phyloP scores from a whole-genome alignment of 2,888 invertebrate species.

The Invenusta paracnida region DNA sequence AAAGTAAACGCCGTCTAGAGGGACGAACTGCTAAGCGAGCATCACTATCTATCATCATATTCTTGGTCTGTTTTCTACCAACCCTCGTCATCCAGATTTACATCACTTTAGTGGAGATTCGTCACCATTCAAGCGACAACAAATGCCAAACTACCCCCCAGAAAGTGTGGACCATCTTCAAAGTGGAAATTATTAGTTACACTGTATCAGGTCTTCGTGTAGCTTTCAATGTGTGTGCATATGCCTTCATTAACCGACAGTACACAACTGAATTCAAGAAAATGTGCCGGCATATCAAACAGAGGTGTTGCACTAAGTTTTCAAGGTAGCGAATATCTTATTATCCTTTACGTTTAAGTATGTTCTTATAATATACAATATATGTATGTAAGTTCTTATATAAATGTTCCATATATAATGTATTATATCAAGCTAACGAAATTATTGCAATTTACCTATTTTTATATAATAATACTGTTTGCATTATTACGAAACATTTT shows the following conservation, averaged over 20 bases:
- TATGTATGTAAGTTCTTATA: no score
- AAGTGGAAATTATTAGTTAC: conserved; percentile 11
- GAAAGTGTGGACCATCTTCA: not conserved
- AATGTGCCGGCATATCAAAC: not conserved
- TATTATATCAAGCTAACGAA: no score
- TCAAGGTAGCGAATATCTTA: not conserved
- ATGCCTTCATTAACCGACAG: conserved; percentile 28
- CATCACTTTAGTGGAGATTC: not conserved
- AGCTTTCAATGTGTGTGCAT: conserved; percentile 30
- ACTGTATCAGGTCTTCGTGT: conserved; percentile 5
- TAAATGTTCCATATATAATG: no score
- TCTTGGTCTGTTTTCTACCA: not conserved
- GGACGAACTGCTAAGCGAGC: conserved; percentile 40
- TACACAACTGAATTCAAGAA: conserved; percentile 39
- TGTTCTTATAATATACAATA: no score
- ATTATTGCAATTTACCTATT: no score
- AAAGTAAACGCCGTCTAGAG: conserved; percentile 27
- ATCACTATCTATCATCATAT: conserved; percentile 32
- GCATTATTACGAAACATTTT: no score
- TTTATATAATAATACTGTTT: no score
- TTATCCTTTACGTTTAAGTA: no score
- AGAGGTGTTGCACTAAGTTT: not conserved
- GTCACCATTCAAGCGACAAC: not conserved
- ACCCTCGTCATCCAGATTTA: not conserved
- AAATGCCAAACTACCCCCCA: not conserved